Conservation (phyloP, 1,140 invertebrate species). For the Drosophila micromelanica region DNA sequence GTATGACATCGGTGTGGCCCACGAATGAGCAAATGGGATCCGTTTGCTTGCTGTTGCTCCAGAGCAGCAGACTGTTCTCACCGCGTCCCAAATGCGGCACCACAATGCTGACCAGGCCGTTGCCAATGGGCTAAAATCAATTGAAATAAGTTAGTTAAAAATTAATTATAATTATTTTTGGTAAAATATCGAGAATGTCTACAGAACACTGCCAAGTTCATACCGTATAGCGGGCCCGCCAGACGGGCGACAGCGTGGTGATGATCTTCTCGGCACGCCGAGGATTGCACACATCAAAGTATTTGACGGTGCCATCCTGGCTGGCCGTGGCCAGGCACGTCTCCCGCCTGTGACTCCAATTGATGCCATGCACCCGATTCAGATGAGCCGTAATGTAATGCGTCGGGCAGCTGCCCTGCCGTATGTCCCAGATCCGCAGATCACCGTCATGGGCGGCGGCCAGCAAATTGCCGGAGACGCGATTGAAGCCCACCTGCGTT, state of each 20-base stretch:
- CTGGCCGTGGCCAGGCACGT: slow-evolving; percentile 95
- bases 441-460: slow-evolving; percentile 98
- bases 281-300: slow-evolving; percentile 95
- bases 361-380: slow-evolving; percentile 96
- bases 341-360: slow-evolving; percentile 95
- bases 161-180: no score
- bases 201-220: no score
- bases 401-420: slow-evolving; percentile 93
- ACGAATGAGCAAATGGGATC: slow-evolving; percentile 94
- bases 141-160: neutral
- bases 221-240: slow-evolving; percentile 95
- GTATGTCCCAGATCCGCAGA: slow-evolving; percentile 97
- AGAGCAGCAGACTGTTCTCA: slow-evolving; percentile 92
- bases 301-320: slow-evolving; percentile 97
- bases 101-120: slow-evolving; percentile 95
- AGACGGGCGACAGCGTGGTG: slow-evolving; percentile 94
- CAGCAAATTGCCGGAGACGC: slow-evolving; percentile 91
- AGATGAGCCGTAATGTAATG: slow-evolving; percentile 97
- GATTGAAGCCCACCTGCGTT: slow-evolving; percentile 97
- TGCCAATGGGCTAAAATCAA: slow-evolving; percentile 92
- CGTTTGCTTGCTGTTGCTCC: slow-evolving; percentile 90
- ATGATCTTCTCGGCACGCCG: slow-evolving; percentile 92
- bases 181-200: no score
- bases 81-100: slow-evolving; percentile 91
- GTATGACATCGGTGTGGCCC: slow-evolving; percentile 96